Conservation (phyloP, 2,113 vertebrate genomes). For the Taurulus bubalis region DNA sequence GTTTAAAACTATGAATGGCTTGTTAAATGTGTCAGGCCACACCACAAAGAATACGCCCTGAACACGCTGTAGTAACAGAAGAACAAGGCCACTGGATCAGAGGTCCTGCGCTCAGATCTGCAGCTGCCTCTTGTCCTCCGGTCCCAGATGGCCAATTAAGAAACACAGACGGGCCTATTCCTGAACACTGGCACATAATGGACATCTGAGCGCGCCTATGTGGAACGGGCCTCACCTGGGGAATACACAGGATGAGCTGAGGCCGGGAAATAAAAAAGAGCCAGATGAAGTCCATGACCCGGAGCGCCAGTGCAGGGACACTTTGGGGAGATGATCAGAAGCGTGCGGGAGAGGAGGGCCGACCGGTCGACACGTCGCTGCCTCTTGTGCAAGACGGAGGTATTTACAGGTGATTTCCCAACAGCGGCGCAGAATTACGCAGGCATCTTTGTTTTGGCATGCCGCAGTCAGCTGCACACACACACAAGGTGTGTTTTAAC, state of each 20-base stretch:
- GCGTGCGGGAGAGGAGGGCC: neutral
- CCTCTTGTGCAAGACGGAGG: constrained; percentile 26
- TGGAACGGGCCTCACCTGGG: constrained; percentile 28
- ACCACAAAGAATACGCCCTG: neutral
- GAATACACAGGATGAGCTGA: constrained; percentile 25
- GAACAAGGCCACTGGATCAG: neutral
- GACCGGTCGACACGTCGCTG: neutral
- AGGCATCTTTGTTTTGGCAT: constrained; percentile 51
- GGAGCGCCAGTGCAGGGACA: neutral
- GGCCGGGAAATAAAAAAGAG: constrained; percentile 22
- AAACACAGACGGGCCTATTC: constrained; percentile 30
- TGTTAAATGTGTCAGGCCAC: too few relatives aligned
- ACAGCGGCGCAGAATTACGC: constrained; percentile 21
- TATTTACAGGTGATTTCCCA: constrained; percentile 53
- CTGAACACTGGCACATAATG: constrained; percentile 50
- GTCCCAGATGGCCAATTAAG: constrained; percentile 69
- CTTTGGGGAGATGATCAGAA: neutral
- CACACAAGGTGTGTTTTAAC: constrained; percentile 26
- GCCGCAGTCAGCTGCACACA: neutral
- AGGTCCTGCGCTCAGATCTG: constrained; percentile 24
- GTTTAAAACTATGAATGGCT: neutral
- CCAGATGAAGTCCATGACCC: constrained; percentile 11
- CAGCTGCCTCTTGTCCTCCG: constrained; percentile 37
- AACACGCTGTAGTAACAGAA: constrained; percentile 8
- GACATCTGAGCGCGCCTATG: constrained; percentile 33